Evolutionary conservation across 2,113 vertebrate genomes (phyloP).

Genomic region (Glaucomys volans): DNA sequence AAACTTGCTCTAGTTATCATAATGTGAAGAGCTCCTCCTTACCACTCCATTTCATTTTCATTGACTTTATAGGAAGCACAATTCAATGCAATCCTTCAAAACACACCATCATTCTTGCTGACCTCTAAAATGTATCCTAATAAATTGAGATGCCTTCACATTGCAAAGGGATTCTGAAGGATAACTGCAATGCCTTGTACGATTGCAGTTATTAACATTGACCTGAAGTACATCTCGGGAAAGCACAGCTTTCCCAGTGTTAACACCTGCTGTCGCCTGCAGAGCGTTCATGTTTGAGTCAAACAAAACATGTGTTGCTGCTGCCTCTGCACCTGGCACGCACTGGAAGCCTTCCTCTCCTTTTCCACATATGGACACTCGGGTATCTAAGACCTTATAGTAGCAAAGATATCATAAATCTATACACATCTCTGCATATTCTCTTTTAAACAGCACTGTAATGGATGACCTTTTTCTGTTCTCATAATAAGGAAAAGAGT

Average conservation of each 20-base stretch:
- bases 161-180: not conserved
- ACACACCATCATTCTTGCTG: not conserved
- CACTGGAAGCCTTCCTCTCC: not conserved
- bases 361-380: not conserved
- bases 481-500: not conserved
- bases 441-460: not conserved
- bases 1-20: not conserved
- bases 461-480: not conserved
- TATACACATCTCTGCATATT: not conserved
- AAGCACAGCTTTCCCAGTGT: not conserved
- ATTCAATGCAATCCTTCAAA: conserved; percentile 36
- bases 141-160: not conserved
- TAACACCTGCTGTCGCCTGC: conserved; percentile 56
- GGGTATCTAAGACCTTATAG: not conserved
- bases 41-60: conserved; percentile 5
- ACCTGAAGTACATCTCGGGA: not conserved
- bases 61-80: not conserved
- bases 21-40: not conserved
- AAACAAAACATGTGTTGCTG: not conserved
- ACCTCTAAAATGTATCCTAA: conserved; percentile 20
- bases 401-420: not conserved
- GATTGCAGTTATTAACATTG: not conserved
- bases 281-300: conserved; percentile 30
- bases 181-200: not conserved
- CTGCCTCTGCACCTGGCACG: conserved; percentile 25